Evolutionary conservation across 2,888 invertebrate genomes (phyloP).

Genomic region (Leptinotarsa rubiginosa): DNA sequence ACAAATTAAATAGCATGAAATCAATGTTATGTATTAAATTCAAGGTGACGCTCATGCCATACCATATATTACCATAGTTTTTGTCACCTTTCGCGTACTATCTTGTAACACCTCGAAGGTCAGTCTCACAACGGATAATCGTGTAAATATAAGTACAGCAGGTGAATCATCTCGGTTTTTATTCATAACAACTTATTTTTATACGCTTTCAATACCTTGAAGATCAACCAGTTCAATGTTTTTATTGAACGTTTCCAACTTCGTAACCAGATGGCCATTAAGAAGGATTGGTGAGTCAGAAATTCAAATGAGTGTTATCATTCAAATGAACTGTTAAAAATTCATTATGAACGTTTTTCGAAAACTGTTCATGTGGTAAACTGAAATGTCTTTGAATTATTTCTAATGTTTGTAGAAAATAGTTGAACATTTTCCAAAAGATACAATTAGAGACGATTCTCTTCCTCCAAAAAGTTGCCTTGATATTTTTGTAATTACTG

Average conservation of each 20-base stretch:
- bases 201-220: constrained; percentile 14
- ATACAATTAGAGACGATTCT: too few relatives aligned
- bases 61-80: constrained; percentile 31
- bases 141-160: constrained; percentile 9
- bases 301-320: background rate
- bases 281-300: background rate
- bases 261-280: background rate
- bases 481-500: too few relatives aligned
- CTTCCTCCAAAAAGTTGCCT: too few relatives aligned
- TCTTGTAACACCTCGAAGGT: constrained; percentile 1
- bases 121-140: constrained; percentile 5
- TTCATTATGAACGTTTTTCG: background rate
- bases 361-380: background rate
- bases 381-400: too few relatives aligned
- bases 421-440: too few relatives aligned
- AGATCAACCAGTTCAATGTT: constrained; percentile 7
- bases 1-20: constrained; percentile 38
- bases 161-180: constrained; percentile 15
- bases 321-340: too few relatives aligned
- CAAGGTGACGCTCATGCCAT: constrained; percentile 33
- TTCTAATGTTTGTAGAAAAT: too few relatives aligned
- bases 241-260: background rate
- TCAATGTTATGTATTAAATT: constrained; percentile 36
- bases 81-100: constrained; percentile 17
- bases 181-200: constrained; percentile 10